Evolutionary conservation across 2,797 vertebrate species (phyloP).

Genomic region (Arrhamphus sclerolepis): DNA sequence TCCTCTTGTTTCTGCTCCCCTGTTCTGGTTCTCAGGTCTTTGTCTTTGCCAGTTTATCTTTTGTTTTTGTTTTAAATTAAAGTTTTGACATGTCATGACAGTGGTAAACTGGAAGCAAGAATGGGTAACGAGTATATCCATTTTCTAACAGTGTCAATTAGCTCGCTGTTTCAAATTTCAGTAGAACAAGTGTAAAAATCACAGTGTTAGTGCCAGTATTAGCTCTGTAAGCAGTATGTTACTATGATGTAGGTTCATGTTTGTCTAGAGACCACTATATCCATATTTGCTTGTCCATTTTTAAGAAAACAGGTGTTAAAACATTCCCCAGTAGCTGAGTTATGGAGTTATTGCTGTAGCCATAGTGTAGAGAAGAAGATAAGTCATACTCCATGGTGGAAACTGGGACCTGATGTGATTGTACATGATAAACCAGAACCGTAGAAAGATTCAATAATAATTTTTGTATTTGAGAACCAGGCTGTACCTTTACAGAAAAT

Average conservation of each 20-base stretch:
- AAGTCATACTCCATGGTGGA: conserved; percentile 76
- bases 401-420: conserved; percentile 82
- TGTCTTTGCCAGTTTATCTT: no score
- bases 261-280: not conserved
- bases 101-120: no score
- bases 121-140: no score
- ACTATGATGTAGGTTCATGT: not conserved
- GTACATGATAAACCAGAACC: conserved; percentile 89
- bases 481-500: conserved; percentile 88
- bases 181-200: no score
- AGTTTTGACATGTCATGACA: no score
- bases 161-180: no score
- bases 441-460: conserved; percentile 91
- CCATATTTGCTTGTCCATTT: not conserved
- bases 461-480: conserved; percentile 92
- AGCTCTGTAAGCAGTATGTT: no score
- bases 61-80: no score
- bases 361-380: conserved; percentile 69
- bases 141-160: no score
- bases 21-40: no score
- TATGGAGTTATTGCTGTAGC: conserved; percentile 52
- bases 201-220: no score
- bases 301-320: conserved; percentile 35
- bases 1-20: no score
- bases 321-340: conserved; percentile 54